These are phyloP conservation scores for Athripsodes cinereus DNA, from an alignment of 2,888 invertebrate species.

Conservation along the genomic window DNA sequence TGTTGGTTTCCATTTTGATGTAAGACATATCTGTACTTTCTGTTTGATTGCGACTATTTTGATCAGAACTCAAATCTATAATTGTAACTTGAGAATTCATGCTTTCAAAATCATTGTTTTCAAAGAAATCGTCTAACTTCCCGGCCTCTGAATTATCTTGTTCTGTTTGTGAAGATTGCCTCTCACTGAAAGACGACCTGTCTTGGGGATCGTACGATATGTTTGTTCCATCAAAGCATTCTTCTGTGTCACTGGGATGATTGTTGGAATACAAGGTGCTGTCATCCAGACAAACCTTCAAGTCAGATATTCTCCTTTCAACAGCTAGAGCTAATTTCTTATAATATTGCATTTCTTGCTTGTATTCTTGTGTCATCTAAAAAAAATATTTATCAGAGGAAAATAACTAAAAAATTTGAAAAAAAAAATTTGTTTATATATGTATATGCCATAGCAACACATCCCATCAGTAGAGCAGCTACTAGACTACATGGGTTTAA, in stretches of 20 bases:
- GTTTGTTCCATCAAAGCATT: slow-evolving; percentile 22
- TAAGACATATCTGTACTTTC: not conserved
- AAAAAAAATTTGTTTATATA: too few species aligned
- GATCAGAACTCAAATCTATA: slow-evolving; percentile 20
- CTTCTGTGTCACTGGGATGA: slow-evolving; percentile 23
- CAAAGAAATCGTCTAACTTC: slow-evolving; percentile 11
- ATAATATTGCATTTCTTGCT: slow-evolving; percentile 61
- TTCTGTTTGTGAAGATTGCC: not conserved
- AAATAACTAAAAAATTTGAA: too few species aligned
- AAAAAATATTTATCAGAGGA: too few species aligned
- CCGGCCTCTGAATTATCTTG: slow-evolving; percentile 8
- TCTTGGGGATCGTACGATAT: slow-evolving; percentile 20
- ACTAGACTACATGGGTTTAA: not conserved
- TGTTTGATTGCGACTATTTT: slow-evolving; percentile 1
- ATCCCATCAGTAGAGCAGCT: too few species aligned
- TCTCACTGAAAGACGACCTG: slow-evolving; percentile 17
- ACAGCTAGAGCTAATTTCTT: slow-evolving; percentile 59
- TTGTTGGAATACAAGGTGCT: slow-evolving; percentile 27
- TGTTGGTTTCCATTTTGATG: not conserved
- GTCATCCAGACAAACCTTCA: slow-evolving; percentile 38
- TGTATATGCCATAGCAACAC: too few species aligned
- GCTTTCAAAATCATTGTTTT: slow-evolving; percentile 24
- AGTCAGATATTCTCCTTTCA: slow-evolving; percentile 51
- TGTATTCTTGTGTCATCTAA: slow-evolving; percentile 59
- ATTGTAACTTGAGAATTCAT: slow-evolving; percentile 27